A percentile compares a stretch with the other conserved stretches of the same genome.
Conservation (phyloP, 2,888 invertebrate species). For the Itoplectis maculator region DNA sequence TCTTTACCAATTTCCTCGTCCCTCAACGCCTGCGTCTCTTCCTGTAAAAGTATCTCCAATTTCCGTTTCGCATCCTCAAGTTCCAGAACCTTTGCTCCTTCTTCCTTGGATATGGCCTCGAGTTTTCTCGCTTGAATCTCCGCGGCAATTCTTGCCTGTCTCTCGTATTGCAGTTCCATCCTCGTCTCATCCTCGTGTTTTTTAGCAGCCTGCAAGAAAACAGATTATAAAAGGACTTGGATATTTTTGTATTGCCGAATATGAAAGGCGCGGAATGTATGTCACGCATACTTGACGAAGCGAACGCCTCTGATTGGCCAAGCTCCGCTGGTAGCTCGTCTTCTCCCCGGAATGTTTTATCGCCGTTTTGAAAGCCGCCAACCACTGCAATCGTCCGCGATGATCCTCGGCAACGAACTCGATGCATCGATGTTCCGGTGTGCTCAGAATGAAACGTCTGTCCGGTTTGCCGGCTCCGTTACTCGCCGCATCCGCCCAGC, state of each 20-base stretch:
- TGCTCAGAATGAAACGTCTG: constrained; percentile 89
- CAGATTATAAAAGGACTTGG: neutral
- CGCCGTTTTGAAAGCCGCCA: constrained; percentile 90
- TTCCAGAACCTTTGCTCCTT: constrained; percentile 90
- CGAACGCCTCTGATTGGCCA: constrained; percentile 86
- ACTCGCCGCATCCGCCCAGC: constrained; percentile 88
- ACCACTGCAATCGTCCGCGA: constrained; percentile 91
- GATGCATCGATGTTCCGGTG: constrained; percentile 89
- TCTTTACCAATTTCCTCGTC: constrained; percentile 91
- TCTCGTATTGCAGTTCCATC: constrained; percentile 77
- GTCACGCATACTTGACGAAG: constrained; percentile 84
- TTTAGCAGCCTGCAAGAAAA: constrained; percentile 72
- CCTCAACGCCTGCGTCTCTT: constrained; percentile 93
- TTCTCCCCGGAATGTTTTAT: constrained; percentile 89
- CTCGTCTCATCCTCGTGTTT: constrained; percentile 79
- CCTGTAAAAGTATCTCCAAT: constrained; percentile 90
- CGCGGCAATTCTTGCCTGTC: constrained; percentile 85
- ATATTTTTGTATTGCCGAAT: neutral
- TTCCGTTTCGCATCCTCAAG: constrained; percentile 89
- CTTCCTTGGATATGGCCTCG: constrained; percentile 89
- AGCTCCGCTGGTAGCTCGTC: constrained; percentile 90
- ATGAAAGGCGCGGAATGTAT: neutral
- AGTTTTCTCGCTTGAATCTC: constrained; percentile 88
- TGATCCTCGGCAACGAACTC: constrained; percentile 91
- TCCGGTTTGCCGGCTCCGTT: constrained; percentile 85